phyloP scores from a whole-genome alignment of 2,113 vertebrate genomes.

The Vulpes vulpes region DNA sequence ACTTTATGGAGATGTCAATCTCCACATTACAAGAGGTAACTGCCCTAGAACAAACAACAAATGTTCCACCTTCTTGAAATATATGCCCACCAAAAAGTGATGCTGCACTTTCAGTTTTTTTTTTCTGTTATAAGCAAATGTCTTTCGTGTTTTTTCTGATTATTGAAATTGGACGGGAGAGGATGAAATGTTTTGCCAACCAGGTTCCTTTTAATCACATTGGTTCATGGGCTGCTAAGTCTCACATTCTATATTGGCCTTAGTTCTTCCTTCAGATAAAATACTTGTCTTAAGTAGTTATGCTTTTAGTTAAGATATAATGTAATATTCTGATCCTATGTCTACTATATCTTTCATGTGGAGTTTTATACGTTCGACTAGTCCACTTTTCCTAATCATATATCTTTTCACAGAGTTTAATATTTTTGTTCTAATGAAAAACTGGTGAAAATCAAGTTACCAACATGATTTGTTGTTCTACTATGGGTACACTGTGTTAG shows the following conservation, averaged over 20 bases:
- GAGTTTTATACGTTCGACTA: not conserved
- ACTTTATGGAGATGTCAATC: slow-evolving; percentile 1
- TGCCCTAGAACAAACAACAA: not conserved
- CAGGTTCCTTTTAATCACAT: not conserved
- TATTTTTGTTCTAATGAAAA: slow-evolving; percentile 69
- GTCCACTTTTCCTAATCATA: slow-evolving; percentile 1
- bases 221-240: not conserved
- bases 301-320: slow-evolving; percentile 27
- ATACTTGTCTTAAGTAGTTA: not conserved
- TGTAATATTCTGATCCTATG: not conserved
- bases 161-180: not conserved
- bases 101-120: not conserved
- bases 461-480: slow-evolving; percentile 49
- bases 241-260: not conserved
- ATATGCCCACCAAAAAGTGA: not conserved
- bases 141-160: not conserved
- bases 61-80: not conserved
- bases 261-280: not conserved
- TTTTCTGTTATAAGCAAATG: not conserved
- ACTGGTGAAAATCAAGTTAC: slow-evolving; percentile 54
- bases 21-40: not conserved
- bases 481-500: not conserved
- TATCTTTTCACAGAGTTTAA: slow-evolving; percentile 11
- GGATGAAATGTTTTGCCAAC: slow-evolving; percentile 10
- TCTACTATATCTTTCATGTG: not conserved